Conservation (phyloP, 35 echinoderm and acorn worm genomes). For the Lytechinus pictus region DNA sequence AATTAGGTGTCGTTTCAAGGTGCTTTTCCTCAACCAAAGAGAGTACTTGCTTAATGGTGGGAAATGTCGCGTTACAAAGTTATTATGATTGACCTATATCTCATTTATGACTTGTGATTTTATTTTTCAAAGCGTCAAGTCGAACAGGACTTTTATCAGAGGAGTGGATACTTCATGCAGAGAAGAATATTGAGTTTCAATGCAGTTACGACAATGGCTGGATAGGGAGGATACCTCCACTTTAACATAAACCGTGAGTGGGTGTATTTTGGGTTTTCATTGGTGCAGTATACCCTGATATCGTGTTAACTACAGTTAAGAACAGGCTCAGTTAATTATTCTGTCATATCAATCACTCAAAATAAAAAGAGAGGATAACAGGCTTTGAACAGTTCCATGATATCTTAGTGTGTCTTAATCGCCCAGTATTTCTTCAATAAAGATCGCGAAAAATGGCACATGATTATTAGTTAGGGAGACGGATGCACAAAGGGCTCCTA, state of each 20-base stretch:
- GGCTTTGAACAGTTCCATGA: background rate
- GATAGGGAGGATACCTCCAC: background rate
- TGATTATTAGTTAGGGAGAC: background rate
- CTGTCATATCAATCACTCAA: background rate
- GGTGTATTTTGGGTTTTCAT: background rate
- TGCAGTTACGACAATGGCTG: background rate
- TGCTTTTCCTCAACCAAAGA: background rate
- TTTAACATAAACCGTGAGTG: background rate
- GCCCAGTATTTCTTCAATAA: background rate
- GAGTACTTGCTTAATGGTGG: background rate
- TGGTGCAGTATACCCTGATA: background rate
- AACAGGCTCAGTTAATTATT: background rate
- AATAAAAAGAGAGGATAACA: background rate
- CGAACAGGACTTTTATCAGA: background rate
- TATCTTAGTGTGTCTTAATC: background rate
- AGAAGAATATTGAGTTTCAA: background rate
- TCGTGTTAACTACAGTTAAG: background rate
- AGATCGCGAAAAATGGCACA: background rate
- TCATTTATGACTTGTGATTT: background rate
- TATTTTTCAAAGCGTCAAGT: background rate
- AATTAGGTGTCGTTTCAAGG: background rate
- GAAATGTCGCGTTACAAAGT: background rate
- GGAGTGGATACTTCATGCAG: background rate
- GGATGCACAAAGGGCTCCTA: background rate
- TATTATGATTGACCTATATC: slow-evolving; percentile 19